Conservation (phyloP, 2,797 vertebrate genomes). For the Sebastes trivittatus region DNA sequence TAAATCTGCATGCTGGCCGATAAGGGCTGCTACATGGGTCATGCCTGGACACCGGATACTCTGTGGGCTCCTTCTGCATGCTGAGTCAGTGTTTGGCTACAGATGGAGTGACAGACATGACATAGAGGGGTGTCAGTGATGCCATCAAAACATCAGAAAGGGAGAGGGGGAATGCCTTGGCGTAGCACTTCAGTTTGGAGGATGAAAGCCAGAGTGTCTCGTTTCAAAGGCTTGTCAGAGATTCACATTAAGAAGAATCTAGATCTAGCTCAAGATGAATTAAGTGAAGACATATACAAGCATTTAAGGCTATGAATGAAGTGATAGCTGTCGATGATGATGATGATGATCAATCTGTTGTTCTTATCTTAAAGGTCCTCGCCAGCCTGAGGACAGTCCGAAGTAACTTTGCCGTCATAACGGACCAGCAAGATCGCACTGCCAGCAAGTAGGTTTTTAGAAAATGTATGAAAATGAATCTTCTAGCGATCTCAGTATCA, state of each 20-base stretch:
- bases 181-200: not conserved
- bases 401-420: conserved; percentile 87
- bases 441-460: conserved; percentile 84
- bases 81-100: conserved; percentile 65
- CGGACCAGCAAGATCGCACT: conserved; percentile 84
- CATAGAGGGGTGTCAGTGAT: conserved; percentile 38
- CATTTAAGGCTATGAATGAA: not conserved
- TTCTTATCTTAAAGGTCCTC: conserved; percentile 81
- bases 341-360: not conserved
- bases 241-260: conserved; percentile 15
- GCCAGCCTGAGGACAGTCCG: conserved; percentile 92
- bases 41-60: conserved; percentile 65
- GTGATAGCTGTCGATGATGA: not conserved
- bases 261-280: conserved; percentile 3
- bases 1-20: conserved; percentile 62
- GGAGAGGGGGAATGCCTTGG: conserved; percentile 32
- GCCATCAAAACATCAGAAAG: conserved; percentile 50
- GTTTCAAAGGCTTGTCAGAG: conserved; percentile 25
- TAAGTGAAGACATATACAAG: not conserved
- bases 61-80: conserved; percentile 42
- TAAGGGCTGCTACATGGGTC: conserved; percentile 51
- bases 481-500: not conserved
- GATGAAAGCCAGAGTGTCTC: conserved; percentile 21
- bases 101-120: conserved; percentile 59
- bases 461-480: not conserved